Evolutionary conservation across 2,797 vertebrate genomes (phyloP), one percentile per base, ranked within the genome.

Genomic region (Pseudomugil gertrudae): DNA sequence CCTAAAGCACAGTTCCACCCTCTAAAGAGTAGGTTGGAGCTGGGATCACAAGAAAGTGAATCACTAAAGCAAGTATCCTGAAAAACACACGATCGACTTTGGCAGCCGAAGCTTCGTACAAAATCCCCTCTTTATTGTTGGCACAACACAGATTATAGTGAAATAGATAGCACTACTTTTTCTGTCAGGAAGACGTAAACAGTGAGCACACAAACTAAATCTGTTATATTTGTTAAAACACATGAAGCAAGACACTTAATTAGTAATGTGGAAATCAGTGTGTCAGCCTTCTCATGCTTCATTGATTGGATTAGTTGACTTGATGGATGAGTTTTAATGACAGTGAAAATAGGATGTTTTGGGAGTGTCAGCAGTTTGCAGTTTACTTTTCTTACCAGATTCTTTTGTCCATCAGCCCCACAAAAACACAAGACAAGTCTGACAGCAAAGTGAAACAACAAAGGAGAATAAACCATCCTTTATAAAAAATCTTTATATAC

Each of bases 321-420:
- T 88, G 87, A 89, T 89, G 85, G 88, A 84, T 86, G 81, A 84
- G 73, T 78, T 88, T 90, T 91, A 90, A 90, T 91, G 84, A 89
- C 33, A 54, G 65, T 74, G 70, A 83, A 81, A 86, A 78, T 36
- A 19, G 63, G 62, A 78, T 70, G 66, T 80, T 87, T 84, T 69
- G 48, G 64, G 57, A 63, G 72, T 63, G 75, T 90, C 83, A 78
- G 80, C 58, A 72, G 67, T 83, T 76, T 72, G 68, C 43, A 72
- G 56, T 68, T 60, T 59, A 52, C 69, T 75, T 55, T 81, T 24
- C n/a, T 52, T 50, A 61, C 14, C 36, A 58, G 10, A 59, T 56
- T 57, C 63, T 24, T 57, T 57, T 57, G 63, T 62, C 55, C 32
- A 36, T 74, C 69, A 71, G 14, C 24, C 6, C 8, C n/a, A 48